Evolutionary conservation across 1,140 invertebrate species (phyloP).

Genomic region (Drosophila nebulosa): DNA sequence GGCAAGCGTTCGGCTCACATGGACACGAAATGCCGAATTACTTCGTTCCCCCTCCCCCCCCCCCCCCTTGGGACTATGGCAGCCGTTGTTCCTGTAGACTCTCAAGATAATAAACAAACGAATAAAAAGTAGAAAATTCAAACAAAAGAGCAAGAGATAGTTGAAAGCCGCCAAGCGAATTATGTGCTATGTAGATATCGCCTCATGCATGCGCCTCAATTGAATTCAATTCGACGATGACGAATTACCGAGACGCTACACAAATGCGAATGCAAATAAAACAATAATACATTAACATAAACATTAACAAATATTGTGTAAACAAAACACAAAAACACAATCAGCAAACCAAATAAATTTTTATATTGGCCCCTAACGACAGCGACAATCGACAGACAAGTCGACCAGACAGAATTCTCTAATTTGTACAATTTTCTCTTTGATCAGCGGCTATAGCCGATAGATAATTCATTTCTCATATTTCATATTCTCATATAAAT

Average conservation of each 20-base stretch:
- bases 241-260: neutral
- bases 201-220: neutral
- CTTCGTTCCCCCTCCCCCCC: too few species aligned
- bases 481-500: too few species aligned
- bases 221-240: neutral
- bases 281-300: neutral
- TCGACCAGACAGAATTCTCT: too few species aligned
- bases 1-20: too few species aligned
- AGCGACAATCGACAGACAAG: too few species aligned
- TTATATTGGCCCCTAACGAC: too few species aligned
- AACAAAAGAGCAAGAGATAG: neutral
- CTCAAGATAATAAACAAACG: constrained; percentile 3
- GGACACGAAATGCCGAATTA: too few species aligned
- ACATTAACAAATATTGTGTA: neutral
- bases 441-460: too few species aligned
- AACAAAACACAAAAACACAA: neutral
- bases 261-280: neutral
- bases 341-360: neutral
- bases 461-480: too few species aligned
- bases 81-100: too few species aligned
- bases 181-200: constrained; percentile 4
- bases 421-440: too few species aligned
- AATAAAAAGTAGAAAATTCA: neutral
- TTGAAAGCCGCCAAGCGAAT: neutral
- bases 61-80: too few species aligned